Percentiles rank a stretch among this genome's conserved stretches.
These are phyloP conservation scores for Tiliqua scincoides DNA, from an alignment of 2,113 vertebrate genomes.

Conservation along the genomic window DNA sequence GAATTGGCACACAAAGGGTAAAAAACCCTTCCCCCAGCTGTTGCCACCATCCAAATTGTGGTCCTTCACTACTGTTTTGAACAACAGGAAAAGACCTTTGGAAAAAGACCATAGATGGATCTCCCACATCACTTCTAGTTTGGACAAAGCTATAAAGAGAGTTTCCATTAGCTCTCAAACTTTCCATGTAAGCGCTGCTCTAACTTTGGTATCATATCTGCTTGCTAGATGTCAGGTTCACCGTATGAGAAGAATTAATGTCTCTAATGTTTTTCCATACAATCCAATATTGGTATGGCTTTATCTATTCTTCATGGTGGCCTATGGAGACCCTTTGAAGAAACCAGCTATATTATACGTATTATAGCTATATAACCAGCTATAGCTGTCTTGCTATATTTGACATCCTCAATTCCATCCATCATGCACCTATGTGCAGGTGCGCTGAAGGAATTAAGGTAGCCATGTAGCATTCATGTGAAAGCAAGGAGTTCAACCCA, in stretches of 20 bases:
- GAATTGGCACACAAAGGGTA: too few species aligned
- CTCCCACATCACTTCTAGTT: too few species aligned
- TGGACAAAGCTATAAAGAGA: too few species aligned
- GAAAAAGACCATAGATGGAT: too few species aligned
- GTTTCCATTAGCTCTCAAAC: not conserved
- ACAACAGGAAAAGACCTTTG: not conserved
- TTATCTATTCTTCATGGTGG: too few species aligned
- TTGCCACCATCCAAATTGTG: too few species aligned
- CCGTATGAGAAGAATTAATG: not conserved
- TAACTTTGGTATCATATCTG: not conserved
- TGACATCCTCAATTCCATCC: not conserved
- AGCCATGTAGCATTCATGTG: not conserved
- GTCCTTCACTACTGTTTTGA: too few species aligned
- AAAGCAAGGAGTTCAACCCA: not conserved
- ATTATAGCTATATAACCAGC: too few species aligned
- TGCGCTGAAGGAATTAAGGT: not conserved
- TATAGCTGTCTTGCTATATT: not conserved
- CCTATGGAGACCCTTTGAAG: not conserved
- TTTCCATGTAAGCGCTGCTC: not conserved
- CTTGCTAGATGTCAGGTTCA: not conserved
- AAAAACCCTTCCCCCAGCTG: too few species aligned
- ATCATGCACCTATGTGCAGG: not conserved
- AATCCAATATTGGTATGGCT: not conserved
- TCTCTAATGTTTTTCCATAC: not conserved
- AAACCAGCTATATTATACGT: too few species aligned